Percentiles rank a stretch among this genome's conserved stretches.
Conservation (phyloP, 2,888 invertebrate species). For the Candidula unifasciata region DNA sequence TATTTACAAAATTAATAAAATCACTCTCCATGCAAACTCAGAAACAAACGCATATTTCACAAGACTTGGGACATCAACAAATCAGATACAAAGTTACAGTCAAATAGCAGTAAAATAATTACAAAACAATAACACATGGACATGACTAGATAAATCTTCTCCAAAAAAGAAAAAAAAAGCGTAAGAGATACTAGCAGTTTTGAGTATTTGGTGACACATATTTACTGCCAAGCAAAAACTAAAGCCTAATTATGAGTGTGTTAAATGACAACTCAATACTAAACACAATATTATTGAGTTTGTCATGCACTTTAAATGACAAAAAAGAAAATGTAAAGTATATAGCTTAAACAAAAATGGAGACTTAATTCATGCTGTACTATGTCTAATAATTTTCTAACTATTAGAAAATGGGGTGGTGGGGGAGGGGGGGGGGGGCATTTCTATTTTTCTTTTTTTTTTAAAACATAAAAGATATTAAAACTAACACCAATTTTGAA, state of each 20-base stretch:
- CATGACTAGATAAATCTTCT: conserved; percentile 71
- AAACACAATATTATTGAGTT: too few species aligned
- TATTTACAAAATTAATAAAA: neutral
- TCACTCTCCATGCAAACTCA: neutral
- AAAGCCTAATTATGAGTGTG: neutral
- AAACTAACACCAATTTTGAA: too few species aligned
- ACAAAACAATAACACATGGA: conserved; percentile 58
- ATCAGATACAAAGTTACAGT: neutral
- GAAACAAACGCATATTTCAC: neutral
- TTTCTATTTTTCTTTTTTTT: too few species aligned
- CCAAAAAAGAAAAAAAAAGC: conserved; percentile 70
- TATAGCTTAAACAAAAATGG: too few species aligned
- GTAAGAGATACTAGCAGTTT: conserved; percentile 31
- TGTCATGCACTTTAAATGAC: too few species aligned
- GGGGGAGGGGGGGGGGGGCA: too few species aligned
- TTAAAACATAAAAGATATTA: too few species aligned
- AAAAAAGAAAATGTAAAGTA: too few species aligned
- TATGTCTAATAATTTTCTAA: too few species aligned
- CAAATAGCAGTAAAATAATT: conserved; percentile 43
- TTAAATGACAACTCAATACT: neutral
- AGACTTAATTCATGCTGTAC: too few species aligned
- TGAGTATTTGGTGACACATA: conserved; percentile 66
- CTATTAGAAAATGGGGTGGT: too few species aligned
- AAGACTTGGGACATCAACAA: neutral
- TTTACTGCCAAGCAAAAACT: conserved; percentile 41